A percentile compares a stretch with the other conserved stretches of the same genome.
These are phyloP conservation scores for Aphelenchoides bicaudatus DNA, from an alignment of 2,888 invertebrate species.

Conservation along the genomic window DNA sequence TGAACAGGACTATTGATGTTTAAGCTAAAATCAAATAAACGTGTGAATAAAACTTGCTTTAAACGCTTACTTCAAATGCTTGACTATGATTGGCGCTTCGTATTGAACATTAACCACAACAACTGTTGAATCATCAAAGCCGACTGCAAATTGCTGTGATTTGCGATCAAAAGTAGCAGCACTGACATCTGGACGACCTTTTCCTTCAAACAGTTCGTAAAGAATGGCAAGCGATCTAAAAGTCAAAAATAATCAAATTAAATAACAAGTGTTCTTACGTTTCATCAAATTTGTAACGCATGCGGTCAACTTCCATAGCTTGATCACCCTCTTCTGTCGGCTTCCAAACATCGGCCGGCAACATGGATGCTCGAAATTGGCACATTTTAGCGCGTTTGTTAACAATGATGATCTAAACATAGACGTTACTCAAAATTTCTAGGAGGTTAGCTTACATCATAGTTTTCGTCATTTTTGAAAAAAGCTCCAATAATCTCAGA, in stretches of 20 bases:
- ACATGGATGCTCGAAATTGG: not conserved
- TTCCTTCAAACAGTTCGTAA: constrained; percentile 17
- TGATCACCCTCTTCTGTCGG: not conserved
- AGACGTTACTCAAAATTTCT: not conserved
- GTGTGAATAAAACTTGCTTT: not conserved
- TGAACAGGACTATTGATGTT: constrained; percentile 6
- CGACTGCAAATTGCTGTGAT: constrained; percentile 78
- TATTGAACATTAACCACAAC: constrained; percentile 13
- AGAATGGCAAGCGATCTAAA: constrained; percentile 1
- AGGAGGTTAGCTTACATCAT: constrained; percentile 68
- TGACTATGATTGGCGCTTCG: constrained; percentile 7
- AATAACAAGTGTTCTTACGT: constrained; percentile 10
- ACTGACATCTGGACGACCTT: constrained; percentile 66
- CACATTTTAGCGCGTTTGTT: constrained; percentile 3
- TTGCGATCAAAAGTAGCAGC: constrained; percentile 78
- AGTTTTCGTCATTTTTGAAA: constrained; percentile 75
- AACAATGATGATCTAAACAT: constrained; percentile 10
- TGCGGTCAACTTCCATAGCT: constrained; percentile 2
- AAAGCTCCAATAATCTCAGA: constrained; percentile 73
- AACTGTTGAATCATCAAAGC: constrained; percentile 70
- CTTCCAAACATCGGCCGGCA: not conserved
- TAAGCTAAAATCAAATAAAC: constrained; percentile 6
- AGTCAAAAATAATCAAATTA: constrained; percentile 1
- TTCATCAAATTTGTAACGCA: not conserved
- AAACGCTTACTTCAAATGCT: constrained; percentile 21